These are phyloP conservation scores for Parazoanthus darwini DNA, from an alignment of 92 coral and sea anemone species.

Conservation along the genomic window DNA sequence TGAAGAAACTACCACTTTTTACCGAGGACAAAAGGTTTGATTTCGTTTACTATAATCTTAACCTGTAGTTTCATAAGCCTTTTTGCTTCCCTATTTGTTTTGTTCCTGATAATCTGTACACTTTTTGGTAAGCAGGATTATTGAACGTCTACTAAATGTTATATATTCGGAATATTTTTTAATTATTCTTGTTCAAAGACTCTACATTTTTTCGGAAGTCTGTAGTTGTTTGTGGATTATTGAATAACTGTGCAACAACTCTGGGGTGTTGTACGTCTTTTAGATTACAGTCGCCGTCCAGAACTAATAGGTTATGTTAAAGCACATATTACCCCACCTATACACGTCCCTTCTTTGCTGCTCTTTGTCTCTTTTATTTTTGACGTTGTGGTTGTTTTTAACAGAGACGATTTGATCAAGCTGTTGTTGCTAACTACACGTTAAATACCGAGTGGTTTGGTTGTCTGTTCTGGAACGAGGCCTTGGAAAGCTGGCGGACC, in stretches of 20 bases:
- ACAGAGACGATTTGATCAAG: conserved; percentile 42
- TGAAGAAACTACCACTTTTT: conserved; percentile 52
- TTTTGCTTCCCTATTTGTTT: neutral
- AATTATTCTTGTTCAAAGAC: no score
- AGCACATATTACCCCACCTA: neutral
- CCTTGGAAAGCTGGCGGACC: conserved; percentile 51
- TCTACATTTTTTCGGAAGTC: no score
- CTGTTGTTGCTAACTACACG: conserved; percentile 49
- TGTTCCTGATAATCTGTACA: neutral
- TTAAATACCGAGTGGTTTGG: conserved; percentile 68
- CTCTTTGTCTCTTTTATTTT: neutral
- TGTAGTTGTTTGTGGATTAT: no score
- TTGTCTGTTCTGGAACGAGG: conserved; percentile 75
- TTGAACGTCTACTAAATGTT: no score
- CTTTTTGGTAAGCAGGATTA: no score
- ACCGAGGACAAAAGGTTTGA: conserved; percentile 64
- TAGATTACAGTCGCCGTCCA: no score
- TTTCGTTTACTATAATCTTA: neutral
- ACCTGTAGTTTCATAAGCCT: neutral
- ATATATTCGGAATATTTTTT: no score
- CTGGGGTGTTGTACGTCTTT: no score
- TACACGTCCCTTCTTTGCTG: neutral
- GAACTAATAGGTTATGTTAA: no score
- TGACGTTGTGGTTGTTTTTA: neutral
- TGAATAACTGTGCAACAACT: no score